Conservation (phyloP, 2,888 invertebrate species). For the Norana najaformis region DNA sequence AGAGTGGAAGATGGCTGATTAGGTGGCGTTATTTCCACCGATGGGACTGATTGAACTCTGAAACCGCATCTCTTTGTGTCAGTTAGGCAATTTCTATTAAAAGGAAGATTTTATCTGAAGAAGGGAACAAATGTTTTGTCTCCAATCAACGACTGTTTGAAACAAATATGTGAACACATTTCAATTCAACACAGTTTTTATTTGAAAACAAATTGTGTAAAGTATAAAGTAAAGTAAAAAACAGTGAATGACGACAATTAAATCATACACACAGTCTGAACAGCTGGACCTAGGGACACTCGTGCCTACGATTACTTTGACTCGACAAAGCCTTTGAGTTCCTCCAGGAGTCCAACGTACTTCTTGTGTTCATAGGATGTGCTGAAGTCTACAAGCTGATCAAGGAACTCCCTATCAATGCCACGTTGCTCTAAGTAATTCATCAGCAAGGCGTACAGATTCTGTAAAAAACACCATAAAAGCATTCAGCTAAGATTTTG, state of each 20-base stretch:
- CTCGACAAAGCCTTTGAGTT: conserved; percentile 57
- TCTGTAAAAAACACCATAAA: conserved; percentile 66
- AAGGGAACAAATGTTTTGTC: neutral
- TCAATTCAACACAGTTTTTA: neutral
- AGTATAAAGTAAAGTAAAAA: conserved; percentile 10
- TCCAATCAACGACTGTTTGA: neutral
- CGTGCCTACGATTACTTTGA: conserved; percentile 10
- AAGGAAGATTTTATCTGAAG: neutral
- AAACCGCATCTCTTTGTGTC: neutral
- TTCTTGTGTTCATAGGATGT: conserved; percentile 90
- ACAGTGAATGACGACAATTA: neutral
- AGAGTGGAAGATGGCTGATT: too few species aligned
- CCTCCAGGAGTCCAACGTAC: conserved; percentile 85
- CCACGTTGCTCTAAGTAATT: conserved; percentile 95
- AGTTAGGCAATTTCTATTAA: neutral
- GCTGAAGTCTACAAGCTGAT: conserved; percentile 82
- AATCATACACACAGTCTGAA: neutral
- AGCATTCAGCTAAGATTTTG: neutral
- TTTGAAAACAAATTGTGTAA: neutral
- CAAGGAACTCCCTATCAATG: conserved; percentile 86
- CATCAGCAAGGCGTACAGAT: conserved; percentile 90
- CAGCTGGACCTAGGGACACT: neutral
- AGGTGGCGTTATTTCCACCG: neutral
- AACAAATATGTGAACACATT: neutral
- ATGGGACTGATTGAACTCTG: neutral